Base-by-base conservation (phyloP, 2,113 vertebrate genomes). In the Caranx ignobilis region DNA sequence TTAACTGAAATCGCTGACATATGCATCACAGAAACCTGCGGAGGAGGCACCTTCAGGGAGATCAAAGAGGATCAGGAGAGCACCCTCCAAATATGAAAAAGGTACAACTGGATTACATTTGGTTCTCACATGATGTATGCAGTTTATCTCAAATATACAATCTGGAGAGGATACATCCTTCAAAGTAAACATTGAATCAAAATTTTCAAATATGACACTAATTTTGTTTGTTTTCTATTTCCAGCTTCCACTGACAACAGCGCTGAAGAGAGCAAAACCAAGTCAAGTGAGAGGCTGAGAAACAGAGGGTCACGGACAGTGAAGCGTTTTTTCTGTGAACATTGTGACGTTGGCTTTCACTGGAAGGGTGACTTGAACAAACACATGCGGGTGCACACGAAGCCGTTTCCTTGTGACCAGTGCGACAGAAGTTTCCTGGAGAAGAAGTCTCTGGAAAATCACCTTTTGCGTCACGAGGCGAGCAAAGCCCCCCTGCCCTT, bases 321-420 rank as follows among this genome's bases (percentile, higher is more conserved):
- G 6, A 86, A 89, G 69, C 83, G 82, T 5, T 92, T 91, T 59
- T 76, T 81, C 63, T 93, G 92, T 15, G 88, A 91, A 3, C 79
- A 81, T 0, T 93, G 92, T 9, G 6, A 75, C 37, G 21, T 37
- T 0, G 80, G 83, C 0, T 93, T 93, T 54, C 84, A 90, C 2
- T 87, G 86, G 84, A 92, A 92, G 87, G 78, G 82, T 0, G 91
- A 92, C 1, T 11, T 93, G 62, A 91, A 89, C 82, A 93, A 91
- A 48, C 92, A 93, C 77, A 37, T 54, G 75, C 83, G 72, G 16
- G 64, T 82, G 34, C 92, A 93, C 69, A 89, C 85, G 60, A 81
- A 82, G 62, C 69, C 75, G 7, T 89, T 87, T 45, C 77, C 87
- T 0, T 92, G 91, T 35, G 77, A 90, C 37, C 81, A 83, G 67